phyloP scores from a whole-genome alignment of 2,888 invertebrate species.

The Eilema caniola region DNA sequence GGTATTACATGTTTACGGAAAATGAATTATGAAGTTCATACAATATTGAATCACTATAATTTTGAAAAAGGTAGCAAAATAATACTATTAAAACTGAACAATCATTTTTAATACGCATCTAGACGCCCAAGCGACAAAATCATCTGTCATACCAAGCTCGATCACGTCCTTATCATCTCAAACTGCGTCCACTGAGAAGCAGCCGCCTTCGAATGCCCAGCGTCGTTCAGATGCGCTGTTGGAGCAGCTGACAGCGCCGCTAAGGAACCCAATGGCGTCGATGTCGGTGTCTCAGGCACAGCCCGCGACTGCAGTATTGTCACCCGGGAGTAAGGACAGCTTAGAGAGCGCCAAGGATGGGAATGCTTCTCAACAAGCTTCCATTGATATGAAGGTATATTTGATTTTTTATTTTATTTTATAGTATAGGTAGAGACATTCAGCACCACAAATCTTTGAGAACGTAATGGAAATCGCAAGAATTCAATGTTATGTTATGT shows the following conservation, averaged over 20 bases:
- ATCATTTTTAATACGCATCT: slow-evolving; percentile 7
- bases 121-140: slow-evolving; percentile 78
- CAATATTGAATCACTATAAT: too few species aligned
- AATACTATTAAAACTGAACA: not conserved
- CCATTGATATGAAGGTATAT: slow-evolving; percentile 78
- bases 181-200: slow-evolving; percentile 72
- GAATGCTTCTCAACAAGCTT: slow-evolving; percentile 67
- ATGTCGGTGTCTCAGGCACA: slow-evolving; percentile 60
- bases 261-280: slow-evolving; percentile 71
- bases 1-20: too few species aligned
- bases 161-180: slow-evolving; percentile 78
- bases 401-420: not conserved
- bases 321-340: slow-evolving; percentile 77
- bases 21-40: too few species aligned
- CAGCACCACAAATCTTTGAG: not conserved
- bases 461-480: not conserved
- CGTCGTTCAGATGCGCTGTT: slow-evolving; percentile 80
- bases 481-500: not conserved
- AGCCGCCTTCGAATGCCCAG: slow-evolving; percentile 74
- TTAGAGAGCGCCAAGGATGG: slow-evolving; percentile 73
- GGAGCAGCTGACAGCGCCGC: slow-evolving; percentile 79
- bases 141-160: slow-evolving; percentile 73
- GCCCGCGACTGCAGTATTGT: slow-evolving; percentile 59
- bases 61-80: too few species aligned
- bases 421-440: too few species aligned